Base-by-base conservation (phyloP, 2,797 vertebrate species). In the Glossophaga mutica region DNA sequence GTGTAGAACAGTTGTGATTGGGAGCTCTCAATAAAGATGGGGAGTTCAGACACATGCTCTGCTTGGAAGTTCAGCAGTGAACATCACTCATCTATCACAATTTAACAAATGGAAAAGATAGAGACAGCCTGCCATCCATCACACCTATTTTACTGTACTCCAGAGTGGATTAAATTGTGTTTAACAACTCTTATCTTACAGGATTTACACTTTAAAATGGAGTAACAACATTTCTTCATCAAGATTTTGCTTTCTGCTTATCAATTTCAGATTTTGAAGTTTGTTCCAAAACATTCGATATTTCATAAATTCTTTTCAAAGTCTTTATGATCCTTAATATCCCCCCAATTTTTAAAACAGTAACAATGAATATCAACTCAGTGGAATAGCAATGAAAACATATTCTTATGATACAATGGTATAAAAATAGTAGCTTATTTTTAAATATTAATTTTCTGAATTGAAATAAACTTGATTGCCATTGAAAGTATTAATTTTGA, bases 81-180 rank as follows among this genome's bases (percentile, higher is more conserved):
- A 98, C 95, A 96, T 98, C 98, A 98, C 98, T 99, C 98, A 99
- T 99, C 98, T 98, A 98, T 99, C 99, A 99, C 98, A 98, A 98
- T 99, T 98, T 99, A 98, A 98, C 98, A 98, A 98, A 98, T 98
- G 98, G 98, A 98, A 98, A 97, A 98, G 98, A 98, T 98, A 98
- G 98, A 98, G 98, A 98, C 98, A 98, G 98, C 97, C 98, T 99
- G 98, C 99, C 98, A 99, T 99, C 98, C 98, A 98, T 98, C 97
- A 98, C 98, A 98, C 98, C 98, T 98, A 95, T 98, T 98, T 99
- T 99, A 98, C 98, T 98, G 62, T 94, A 97, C 98, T 98, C 98
- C 88, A 96, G 98, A 98, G 98, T 96, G 94, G 98, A 97, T 99
- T 99, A 98, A 98, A 99, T 99, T 97, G 96, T 98, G 97, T 98